These are phyloP conservation scores for Potamilus streckersoni DNA, from an alignment of 1,140 invertebrate genomes.

Conservation along the genomic window DNA sequence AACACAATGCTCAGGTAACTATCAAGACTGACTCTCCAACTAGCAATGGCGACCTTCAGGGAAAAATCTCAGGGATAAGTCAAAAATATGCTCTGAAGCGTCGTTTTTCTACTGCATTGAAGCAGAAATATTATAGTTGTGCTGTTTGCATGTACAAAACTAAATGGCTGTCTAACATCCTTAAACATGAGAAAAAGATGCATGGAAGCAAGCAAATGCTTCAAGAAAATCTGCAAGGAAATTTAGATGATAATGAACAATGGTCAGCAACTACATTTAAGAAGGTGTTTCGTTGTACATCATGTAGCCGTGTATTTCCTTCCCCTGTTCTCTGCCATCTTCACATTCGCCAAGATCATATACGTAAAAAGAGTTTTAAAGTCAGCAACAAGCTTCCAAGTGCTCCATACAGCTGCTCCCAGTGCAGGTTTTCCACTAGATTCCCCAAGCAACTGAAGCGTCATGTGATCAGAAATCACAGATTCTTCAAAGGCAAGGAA, in stretches of 20 bases:
- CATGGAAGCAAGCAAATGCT: constrained; percentile 42
- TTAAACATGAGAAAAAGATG: constrained; percentile 86
- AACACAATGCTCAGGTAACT: constrained; percentile 67
- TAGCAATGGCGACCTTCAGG: constrained; percentile 17
- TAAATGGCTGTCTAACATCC: constrained; percentile 86
- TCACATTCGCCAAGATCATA: constrained; percentile 43
- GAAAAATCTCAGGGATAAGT: constrained; percentile 31
- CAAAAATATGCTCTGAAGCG: constrained; percentile 40
- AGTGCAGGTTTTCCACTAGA: constrained; percentile 65
- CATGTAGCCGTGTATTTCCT: constrained; percentile 58
- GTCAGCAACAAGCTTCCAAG: constrained; percentile 32
- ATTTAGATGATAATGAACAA: constrained; percentile 54
- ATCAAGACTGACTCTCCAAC: constrained; percentile 44
- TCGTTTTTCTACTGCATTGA: constrained; percentile 43
- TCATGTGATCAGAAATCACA: constrained; percentile 41
- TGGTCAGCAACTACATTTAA: constrained; percentile 48
- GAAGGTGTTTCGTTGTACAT: constrained; percentile 38
- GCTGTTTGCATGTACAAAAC: constrained; percentile 91
- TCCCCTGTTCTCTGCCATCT: constrained; percentile 45
- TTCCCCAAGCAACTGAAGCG: constrained; percentile 52
- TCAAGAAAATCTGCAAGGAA: constrained; percentile 20
- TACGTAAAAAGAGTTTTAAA: constrained; percentile 37
- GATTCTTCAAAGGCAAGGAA: constrained; percentile 18
- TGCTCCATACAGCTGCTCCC: constrained; percentile 68
- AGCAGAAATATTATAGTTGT: constrained; percentile 84